Conservation (phyloP, 1,140 invertebrate species). For the Scaptomyza montana region DNA sequence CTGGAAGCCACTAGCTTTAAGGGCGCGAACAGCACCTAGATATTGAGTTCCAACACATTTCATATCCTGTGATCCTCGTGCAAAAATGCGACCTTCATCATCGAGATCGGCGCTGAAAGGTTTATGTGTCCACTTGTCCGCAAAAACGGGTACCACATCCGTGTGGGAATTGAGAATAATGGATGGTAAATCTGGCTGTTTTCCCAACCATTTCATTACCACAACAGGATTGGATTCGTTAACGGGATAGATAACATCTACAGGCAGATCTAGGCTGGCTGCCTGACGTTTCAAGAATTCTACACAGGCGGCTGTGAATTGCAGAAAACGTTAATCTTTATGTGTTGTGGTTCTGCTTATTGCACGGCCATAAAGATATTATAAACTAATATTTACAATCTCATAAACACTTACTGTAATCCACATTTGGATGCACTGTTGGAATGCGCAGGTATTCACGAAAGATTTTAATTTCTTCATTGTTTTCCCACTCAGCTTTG, state of each 20-base stretch:
- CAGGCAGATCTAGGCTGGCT: conserved; percentile 33
- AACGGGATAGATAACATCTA: conserved; percentile 34
- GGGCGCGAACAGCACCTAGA: conserved; percentile 86
- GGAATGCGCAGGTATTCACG: conserved; percentile 92
- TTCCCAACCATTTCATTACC: conserved; percentile 91
- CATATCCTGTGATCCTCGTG: conserved; percentile 92
- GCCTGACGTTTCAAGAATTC: conserved; percentile 59
- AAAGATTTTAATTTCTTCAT: conserved; percentile 90
- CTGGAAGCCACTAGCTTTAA: conserved; percentile 86
- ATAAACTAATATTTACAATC: conserved; percentile 5
- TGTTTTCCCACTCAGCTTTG: conserved; percentile 83
- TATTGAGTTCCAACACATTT: conserved; percentile 92
- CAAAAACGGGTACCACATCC: conserved; percentile 93
- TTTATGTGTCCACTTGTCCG: conserved; percentile 86
- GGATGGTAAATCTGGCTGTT: conserved; percentile 90
- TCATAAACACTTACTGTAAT: conserved; percentile 88
- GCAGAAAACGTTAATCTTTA: conserved; percentile 31
- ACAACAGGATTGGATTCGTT: conserved; percentile 56
- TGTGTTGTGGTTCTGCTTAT: conserved; percentile 5
- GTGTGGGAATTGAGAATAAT: conserved; percentile 84
- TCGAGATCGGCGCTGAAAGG: conserved; percentile 91
- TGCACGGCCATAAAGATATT: conserved; percentile 8
- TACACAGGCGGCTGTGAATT: conserved; percentile 50
- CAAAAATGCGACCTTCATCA: conserved; percentile 91
- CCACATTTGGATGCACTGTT: conserved; percentile 91